phyloP scores from a whole-genome alignment of 2,797 vertebrate species.

The Kryptopterus vitreolus region DNA sequence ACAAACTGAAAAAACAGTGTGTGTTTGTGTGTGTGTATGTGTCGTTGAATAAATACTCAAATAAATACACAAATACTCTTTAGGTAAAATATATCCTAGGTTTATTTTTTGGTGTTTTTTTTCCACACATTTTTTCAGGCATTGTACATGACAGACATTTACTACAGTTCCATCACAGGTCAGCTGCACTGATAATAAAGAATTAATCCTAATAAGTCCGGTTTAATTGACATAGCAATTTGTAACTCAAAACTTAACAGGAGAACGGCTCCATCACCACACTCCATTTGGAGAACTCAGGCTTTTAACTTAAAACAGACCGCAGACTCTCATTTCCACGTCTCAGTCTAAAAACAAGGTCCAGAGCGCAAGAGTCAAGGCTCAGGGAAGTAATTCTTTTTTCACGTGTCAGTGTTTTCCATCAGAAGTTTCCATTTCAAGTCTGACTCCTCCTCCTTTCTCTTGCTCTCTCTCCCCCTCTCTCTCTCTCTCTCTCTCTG shows the following conservation, averaged over 20 bases:
- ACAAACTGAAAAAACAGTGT: too few species aligned
- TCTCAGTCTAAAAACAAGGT: constrained; percentile 15
- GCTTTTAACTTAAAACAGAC: constrained; percentile 2
- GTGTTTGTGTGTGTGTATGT: too few species aligned
- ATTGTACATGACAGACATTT: not conserved
- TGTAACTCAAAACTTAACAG: not conserved
- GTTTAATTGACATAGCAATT: constrained; percentile 1
- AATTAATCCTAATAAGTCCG: constrained; percentile 1
- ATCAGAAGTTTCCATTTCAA: constrained; percentile 36
- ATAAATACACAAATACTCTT: too few species aligned
- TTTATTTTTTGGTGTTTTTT: not conserved
- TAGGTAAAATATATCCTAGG: not conserved
- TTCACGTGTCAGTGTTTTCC: constrained; percentile 39
- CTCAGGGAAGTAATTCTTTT: constrained; percentile 37
- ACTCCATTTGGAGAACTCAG: not conserved
- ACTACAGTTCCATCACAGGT: not conserved
- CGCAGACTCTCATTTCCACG: constrained; percentile 19
- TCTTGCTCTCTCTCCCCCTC: not conserved
- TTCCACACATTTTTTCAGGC: not conserved
- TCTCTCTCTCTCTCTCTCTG: not conserved
- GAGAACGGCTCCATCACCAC: not conserved
- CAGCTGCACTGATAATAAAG: not conserved
- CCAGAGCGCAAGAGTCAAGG: constrained; percentile 24
- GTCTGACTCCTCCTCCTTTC: constrained; percentile 1
- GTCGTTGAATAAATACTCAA: too few species aligned